Evolutionary conservation across 2,797 vertebrate species (phyloP).

Genomic region (Rhinella marina): DNA sequence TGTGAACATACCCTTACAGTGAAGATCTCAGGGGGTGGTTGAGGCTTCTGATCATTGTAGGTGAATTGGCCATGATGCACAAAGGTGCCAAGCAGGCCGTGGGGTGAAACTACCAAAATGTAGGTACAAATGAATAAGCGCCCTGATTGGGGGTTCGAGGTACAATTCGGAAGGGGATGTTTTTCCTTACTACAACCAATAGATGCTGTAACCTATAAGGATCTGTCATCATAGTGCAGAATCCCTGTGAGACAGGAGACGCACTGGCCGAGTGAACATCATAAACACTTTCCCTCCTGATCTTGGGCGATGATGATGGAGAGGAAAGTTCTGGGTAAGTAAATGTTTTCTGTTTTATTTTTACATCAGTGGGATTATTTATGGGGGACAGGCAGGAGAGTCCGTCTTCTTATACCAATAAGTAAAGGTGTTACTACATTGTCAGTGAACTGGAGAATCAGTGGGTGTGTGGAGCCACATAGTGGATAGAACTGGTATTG

Average conservation of each 20-base stretch:
- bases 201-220: not conserved
- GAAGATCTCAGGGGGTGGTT: no score
- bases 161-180: not conserved
- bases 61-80: no score
- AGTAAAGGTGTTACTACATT: not conserved
- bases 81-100: no score
- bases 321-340: constrained; percentile 13
- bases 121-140: not conserved
- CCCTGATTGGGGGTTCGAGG: not conserved
- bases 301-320: not conserved
- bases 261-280: not conserved
- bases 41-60: no score
- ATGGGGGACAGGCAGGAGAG: not conserved
- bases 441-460: not conserved
- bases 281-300: not conserved
- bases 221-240: not conserved
- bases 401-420: not conserved
- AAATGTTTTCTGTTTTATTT: constrained; percentile 15
- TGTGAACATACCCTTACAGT: no score
- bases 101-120: no score
- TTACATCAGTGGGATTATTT: not conserved
- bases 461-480: constrained; percentile 5
- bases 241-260: not conserved
- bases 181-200: not conserved
- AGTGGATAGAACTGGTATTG: constrained; percentile 14